A percentile compares a stretch with the other conserved stretches of the same genome.
Evolutionary conservation across 2,888 invertebrate species (phyloP).

Genomic region (Rotaria socialis): DNA sequence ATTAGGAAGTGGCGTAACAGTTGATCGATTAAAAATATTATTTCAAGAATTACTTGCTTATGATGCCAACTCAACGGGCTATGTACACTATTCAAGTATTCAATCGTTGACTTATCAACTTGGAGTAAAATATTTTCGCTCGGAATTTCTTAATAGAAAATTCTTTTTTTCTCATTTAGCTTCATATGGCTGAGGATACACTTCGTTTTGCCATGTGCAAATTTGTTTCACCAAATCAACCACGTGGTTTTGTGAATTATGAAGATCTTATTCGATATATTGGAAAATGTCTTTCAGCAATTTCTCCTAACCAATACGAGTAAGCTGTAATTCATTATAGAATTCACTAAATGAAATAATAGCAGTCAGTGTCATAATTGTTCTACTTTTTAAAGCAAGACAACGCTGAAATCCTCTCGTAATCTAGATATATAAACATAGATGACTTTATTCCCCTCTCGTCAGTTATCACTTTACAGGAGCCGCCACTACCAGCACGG

Average conservation of each 20-base stretch:
- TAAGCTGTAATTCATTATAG: not conserved
- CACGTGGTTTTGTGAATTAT: slow-evolving; percentile 53
- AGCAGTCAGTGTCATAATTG: too few species aligned
- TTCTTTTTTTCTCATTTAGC: slow-evolving; percentile 48
- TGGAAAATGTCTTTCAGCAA: slow-evolving; percentile 34
- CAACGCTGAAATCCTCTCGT: not conserved
- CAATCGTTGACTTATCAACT: slow-evolving; percentile 49
- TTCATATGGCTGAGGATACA: slow-evolving; percentile 49
- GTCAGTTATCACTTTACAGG: slow-evolving; percentile 11
- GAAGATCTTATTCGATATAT: slow-evolving; percentile 54
- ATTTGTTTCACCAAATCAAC: slow-evolving; percentile 50
- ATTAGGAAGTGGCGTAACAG: slow-evolving; percentile 48
- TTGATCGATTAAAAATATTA: slow-evolving; percentile 50
- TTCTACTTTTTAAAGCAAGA: not conserved
- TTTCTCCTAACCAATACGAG: slow-evolving; percentile 1
- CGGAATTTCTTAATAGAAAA: not conserved
- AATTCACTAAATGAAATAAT: not conserved
- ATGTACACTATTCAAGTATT: slow-evolving; percentile 51
- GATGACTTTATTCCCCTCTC: not conserved
- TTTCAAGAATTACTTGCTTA: slow-evolving; percentile 52
- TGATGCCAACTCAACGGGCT: slow-evolving; percentile 51
- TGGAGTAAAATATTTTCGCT: slow-evolving; percentile 48
- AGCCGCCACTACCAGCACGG: not conserved
- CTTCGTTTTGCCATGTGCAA: slow-evolving; percentile 51
- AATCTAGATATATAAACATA: not conserved